These are phyloP conservation scores for Triplophysa bombifrons DNA, from an alignment of 2,797 vertebrate species.

Conservation along the genomic window DNA sequence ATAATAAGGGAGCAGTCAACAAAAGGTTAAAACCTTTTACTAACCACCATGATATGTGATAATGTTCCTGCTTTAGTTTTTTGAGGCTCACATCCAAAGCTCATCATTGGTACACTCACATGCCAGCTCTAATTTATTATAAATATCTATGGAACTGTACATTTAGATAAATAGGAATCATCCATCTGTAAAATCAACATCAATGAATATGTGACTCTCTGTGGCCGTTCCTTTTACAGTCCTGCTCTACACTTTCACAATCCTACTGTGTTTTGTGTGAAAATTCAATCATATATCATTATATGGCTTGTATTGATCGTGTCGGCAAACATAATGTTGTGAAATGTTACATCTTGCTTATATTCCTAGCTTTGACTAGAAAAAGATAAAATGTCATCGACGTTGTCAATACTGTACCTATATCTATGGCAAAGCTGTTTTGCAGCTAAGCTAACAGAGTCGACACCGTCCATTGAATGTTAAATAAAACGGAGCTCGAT, in stretches of 20 bases:
- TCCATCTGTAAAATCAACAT: neutral
- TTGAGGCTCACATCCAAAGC: no score
- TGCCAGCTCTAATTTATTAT: no score
- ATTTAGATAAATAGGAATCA: no score
- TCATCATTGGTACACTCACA: no score
- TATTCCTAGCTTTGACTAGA: constrained; percentile 30
- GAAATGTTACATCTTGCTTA: constrained; percentile 33
- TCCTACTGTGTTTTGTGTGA: neutral
- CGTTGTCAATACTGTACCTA: constrained; percentile 37
- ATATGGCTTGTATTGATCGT: constrained; percentile 29
- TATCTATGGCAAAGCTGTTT: constrained; percentile 8
- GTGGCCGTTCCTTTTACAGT: neutral
- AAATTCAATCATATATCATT: neutral
- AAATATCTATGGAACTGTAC: no score
- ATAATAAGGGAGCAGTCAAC: neutral
- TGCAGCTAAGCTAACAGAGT: constrained; percentile 14
- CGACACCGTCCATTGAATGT: constrained; percentile 25
- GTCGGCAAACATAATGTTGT: constrained; percentile 38
- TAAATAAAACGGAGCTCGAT: constrained; percentile 34
- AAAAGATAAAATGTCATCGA: constrained; percentile 48
- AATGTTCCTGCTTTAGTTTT: neutral
- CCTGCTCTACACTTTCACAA: neutral
- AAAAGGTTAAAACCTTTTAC: neutral
- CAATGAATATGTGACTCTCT: neutral
- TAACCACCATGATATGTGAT: neutral